Evolutionary conservation across 2,888 invertebrate genomes (phyloP).

Genomic region (Anthophora plumipes): DNA sequence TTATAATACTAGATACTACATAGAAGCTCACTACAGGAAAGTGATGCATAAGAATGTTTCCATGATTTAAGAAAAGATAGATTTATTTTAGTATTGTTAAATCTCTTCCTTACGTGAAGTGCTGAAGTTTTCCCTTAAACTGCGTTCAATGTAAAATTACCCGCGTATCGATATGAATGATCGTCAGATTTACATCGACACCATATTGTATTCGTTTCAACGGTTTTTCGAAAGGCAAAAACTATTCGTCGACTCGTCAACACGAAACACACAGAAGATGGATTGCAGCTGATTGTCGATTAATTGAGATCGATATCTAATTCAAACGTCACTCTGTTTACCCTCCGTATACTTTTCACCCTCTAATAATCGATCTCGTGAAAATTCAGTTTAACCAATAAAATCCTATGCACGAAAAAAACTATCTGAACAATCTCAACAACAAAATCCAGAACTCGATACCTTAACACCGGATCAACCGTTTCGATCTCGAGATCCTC

Average conservation of each 20-base stretch:
- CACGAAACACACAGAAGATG: constrained; percentile 64
- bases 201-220: constrained; percentile 9
- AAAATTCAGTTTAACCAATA: no score
- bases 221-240: constrained; percentile 34
- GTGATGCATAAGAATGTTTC: no score
- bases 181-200: constrained; percentile 24
- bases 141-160: constrained; percentile 54
- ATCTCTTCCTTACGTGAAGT: no score
- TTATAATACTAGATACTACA: no score
- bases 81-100: no score
- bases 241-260: constrained; percentile 58
- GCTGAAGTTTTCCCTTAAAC: no score
- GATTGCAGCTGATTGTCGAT: constrained; percentile 76
- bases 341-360: constrained; percentile 16
- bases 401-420: no score
- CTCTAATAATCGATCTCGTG: constrained; percentile 37
- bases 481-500: neutral
- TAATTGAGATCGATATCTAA: constrained; percentile 78
- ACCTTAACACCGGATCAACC: neutral
- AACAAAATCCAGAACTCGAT: neutral
- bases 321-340: constrained; percentile 57
- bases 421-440: neutral
- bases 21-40: no score
- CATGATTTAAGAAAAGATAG: no score
- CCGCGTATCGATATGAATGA: constrained; percentile 63